Percentiles rank a stretch among this genome's conserved stretches.
Conservation (phyloP, 2,113 vertebrate genomes). For the Gobio gobio region DNA sequence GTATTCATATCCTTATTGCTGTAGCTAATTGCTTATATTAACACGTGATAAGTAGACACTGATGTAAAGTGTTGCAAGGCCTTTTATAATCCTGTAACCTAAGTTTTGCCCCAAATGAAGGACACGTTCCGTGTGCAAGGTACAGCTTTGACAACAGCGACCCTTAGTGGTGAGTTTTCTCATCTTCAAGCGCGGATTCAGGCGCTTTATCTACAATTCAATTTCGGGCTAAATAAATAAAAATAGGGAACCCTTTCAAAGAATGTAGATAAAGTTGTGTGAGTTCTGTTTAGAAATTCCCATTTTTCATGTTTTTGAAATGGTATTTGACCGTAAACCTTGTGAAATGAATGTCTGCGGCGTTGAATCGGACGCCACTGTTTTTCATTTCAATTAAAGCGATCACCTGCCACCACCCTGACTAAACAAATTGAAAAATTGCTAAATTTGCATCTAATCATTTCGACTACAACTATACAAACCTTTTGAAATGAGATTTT, state of each 20-base stretch:
- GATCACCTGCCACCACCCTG: not conserved
- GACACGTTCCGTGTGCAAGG: not conserved
- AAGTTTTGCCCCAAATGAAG: not conserved
- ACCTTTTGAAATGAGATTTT: too few species aligned
- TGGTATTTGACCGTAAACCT: too few species aligned
- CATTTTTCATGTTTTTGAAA: not conserved
- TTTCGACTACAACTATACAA: not conserved
- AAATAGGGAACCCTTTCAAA: not conserved
- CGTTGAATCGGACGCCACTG: not conserved
- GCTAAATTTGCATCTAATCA: not conserved
- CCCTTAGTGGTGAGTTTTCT: conserved; percentile 5
- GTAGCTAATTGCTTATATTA: not conserved
- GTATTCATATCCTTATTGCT: not conserved
- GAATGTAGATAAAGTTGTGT: too few species aligned
- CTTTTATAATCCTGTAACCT: not conserved
- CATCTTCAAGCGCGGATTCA: not conserved
- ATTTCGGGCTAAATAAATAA: not conserved
- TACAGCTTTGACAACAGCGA: not conserved
- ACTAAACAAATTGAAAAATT: not conserved
- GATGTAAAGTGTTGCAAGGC: not conserved
- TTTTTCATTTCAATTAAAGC: not conserved
- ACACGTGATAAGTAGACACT: not conserved
- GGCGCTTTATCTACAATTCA: not conserved
- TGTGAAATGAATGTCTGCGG: not conserved
- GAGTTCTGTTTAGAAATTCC: not conserved